Conservation (phyloP, 1,140 invertebrate genomes). For the Macrosteles quadrilineatus region DNA sequence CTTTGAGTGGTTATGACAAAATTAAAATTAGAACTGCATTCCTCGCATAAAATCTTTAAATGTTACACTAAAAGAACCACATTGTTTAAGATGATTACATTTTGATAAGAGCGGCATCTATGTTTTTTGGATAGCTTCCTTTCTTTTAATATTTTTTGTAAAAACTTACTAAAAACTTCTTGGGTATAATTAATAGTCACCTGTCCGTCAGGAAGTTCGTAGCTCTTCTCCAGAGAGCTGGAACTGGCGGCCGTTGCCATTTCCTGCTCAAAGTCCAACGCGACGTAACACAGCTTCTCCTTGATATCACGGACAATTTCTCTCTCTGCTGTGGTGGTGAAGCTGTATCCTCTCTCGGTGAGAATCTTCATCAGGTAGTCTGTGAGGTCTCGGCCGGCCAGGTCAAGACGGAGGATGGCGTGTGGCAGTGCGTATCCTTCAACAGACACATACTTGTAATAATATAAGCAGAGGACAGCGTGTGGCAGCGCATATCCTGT, state of each 20-base stretch:
- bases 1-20: no score
- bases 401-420: conserved; percentile 83
- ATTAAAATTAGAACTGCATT: no score
- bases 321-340: conserved; percentile 80
- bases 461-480: no score
- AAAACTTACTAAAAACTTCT: no score
- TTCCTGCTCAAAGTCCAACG: conserved; percentile 92
- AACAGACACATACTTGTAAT: no score
- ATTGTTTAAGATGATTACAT: no score
- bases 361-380: conserved; percentile 93
- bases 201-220: conserved; percentile 85
- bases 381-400: conserved; percentile 86
- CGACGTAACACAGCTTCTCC: conserved; percentile 91
- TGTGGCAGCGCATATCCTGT: conserved; percentile 63
- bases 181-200: conserved; percentile 62
- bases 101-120: no score
- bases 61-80: no score
- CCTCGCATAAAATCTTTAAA: no score
- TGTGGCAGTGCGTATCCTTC: conserved; percentile 77
- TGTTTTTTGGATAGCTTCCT: no score
- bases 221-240: conserved; percentile 82
- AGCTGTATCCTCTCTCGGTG: conserved; percentile 81
- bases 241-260: conserved; percentile 89
- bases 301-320: conserved; percentile 94
- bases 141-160: no score